These are phyloP conservation scores for Odocoileus virginianus DNA, from an alignment of 2,113 vertebrate species.

Conservation along the genomic window DNA sequence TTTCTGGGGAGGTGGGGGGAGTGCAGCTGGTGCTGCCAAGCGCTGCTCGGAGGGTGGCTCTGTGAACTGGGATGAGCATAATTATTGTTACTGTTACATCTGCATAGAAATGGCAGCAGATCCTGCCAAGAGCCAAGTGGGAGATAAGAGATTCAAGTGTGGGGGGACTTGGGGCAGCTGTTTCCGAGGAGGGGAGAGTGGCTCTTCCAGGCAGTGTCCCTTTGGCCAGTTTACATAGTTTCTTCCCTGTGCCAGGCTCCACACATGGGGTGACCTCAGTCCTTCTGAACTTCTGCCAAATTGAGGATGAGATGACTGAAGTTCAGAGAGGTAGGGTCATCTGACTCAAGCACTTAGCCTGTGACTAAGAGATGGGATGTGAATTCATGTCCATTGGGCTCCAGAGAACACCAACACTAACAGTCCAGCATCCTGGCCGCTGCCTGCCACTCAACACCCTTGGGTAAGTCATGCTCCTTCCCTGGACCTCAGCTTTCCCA, in stretches of 20 bases:
- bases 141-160: not conserved
- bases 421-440: accelerated
- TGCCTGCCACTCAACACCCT: accelerated
- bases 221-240: not conserved
- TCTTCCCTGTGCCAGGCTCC: not conserved
- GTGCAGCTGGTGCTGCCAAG: not conserved
- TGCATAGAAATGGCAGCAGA: not conserved
- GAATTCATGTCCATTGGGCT: not conserved
- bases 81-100: not conserved
- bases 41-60: not conserved
- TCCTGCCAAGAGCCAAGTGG: not conserved
- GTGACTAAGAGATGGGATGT: not conserved
- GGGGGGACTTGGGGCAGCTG: not conserved
- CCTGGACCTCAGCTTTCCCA: not conserved
- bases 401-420: not conserved
- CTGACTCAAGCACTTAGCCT: not conserved
- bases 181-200: not conserved
- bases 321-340: not conserved
- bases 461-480: not conserved
- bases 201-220: not conserved
- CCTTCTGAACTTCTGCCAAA: not conserved
- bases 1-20: not conserved
- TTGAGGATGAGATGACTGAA: not conserved
- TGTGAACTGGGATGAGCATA: too few species aligned
- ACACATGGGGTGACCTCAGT: accelerated